Base-by-base conservation (phyloP, 1,140 invertebrate genomes). In the Aleiodes sp. region DNA sequence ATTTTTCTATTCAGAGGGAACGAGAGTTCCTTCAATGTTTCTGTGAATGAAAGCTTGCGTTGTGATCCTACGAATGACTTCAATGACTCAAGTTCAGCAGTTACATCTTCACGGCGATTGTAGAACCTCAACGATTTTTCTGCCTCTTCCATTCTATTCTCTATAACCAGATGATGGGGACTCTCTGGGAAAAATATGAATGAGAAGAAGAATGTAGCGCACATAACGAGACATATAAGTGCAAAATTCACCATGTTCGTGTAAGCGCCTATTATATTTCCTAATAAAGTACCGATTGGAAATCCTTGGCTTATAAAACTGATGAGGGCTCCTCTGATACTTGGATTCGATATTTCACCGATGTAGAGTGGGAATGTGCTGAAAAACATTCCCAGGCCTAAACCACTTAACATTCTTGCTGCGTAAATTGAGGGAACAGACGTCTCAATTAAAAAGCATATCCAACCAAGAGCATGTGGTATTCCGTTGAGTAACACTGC, bases 141-240 rank as follows among this genome's bases (percentile, higher is more conserved):
- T 21, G 90, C 87, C 68, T 86, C 84, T 21, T 87, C 87, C 77
- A 91, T 88, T 62, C 88, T 86, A 14, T 89, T 87, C 14, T 85
- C 85, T 52, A 86, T 87, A 1, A 91, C 79, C 31, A 88, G 86
- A 78, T 89, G 93, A 70, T 93, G 89, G 0, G 93, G 93, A 12
- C 92, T 92, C 78, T 94, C 92, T 0, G 93, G 92, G 80, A 94
- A 88, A 57, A 88, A 88, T 35, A 87, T 85, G 78, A 92, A 91
- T 1, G 87, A 87, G 4, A 90, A 70, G 1, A 91, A 79, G 69
- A 90, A 89, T 4, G 90, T 74, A 1, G 89, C 79, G 1, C 89
- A 86, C 39, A 89, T 73, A 0, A 86, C 75, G 24, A 90, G 84
- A 71, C 88, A 89, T 56, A 91, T 87, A 14, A 86, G 83, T 0